These are phyloP conservation scores for Pristionchus mayeri DNA, from an alignment of 2,888 invertebrate species.

Conservation along the genomic window DNA sequence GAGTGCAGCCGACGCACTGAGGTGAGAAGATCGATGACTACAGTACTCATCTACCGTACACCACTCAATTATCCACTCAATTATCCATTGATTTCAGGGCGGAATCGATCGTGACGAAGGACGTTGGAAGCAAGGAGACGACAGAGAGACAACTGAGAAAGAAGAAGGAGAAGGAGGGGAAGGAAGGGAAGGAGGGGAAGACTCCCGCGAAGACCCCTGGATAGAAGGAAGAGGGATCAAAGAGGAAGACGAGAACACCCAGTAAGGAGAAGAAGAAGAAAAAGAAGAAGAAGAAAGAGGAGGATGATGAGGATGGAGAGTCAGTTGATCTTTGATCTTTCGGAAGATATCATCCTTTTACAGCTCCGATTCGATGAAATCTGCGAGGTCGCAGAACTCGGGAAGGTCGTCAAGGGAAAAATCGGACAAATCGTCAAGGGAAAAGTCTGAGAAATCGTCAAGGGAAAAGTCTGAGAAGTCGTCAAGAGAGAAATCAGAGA, in stretches of 20 bases:
- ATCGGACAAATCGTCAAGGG: no score
- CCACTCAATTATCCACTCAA: no score
- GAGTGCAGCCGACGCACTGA: not conserved
- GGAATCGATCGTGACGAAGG: not conserved
- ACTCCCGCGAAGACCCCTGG: not conserved
- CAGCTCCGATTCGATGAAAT: not conserved
- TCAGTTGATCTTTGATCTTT: slow-evolving; percentile 13
- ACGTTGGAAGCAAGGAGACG: not conserved
- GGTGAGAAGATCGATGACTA: not conserved
- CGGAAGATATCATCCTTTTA: not conserved
- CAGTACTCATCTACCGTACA: not conserved
- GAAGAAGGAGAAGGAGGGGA: not conserved
- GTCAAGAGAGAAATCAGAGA: no score
- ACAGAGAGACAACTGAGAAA: not conserved
- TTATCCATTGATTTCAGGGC: not conserved
- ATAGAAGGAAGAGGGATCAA: not conserved
- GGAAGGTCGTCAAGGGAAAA: not conserved
- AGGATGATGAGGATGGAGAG: not conserved
- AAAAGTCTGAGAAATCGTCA: no score
- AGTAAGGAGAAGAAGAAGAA: not conserved
- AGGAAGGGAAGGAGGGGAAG: not conserved
- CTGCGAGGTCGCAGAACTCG: not conserved
- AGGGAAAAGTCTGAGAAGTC: no score
- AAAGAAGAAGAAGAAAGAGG: not conserved
- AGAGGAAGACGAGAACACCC: not conserved